Percentiles rank a stretch among this genome's conserved stretches.
Conservation (phyloP, 2,113 vertebrate species). For the Prunella himalayana region DNA sequence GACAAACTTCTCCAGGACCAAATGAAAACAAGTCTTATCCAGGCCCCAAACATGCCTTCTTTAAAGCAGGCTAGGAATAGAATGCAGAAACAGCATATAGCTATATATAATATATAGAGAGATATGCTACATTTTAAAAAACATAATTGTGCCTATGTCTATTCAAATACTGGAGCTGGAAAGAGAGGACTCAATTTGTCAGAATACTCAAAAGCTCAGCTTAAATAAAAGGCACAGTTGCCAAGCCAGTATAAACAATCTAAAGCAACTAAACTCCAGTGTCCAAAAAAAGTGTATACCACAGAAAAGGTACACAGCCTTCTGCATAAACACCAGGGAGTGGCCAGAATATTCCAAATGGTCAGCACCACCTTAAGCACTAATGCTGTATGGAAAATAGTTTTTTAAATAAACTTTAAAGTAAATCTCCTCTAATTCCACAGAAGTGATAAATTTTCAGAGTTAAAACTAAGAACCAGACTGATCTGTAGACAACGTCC, state of each 20-base stretch:
- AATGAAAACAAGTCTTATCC: background rate
- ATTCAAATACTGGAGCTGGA: background rate
- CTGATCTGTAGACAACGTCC: background rate
- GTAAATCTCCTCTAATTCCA: background rate
- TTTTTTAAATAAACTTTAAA: background rate
- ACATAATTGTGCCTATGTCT: no score
- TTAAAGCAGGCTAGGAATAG: background rate
- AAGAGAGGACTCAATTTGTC: background rate
- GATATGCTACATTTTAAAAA: no score
- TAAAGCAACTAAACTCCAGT: background rate
- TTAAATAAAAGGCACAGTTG: background rate
- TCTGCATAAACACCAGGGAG: background rate
- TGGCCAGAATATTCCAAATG: background rate
- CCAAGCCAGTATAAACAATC: background rate
- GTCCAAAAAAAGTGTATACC: background rate
- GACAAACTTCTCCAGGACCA: background rate
- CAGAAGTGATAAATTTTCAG: background rate
- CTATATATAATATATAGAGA: accelerated
- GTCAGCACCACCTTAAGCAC: background rate
- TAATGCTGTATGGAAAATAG: background rate
- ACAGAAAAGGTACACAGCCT: background rate
- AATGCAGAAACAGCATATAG: background rate
- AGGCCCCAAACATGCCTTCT: background rate
- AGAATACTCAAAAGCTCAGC: background rate
- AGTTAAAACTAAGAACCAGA: background rate